Evolutionary conservation across 2,113 vertebrate genomes (phyloP).

Genomic region (Morone saxatilis): DNA sequence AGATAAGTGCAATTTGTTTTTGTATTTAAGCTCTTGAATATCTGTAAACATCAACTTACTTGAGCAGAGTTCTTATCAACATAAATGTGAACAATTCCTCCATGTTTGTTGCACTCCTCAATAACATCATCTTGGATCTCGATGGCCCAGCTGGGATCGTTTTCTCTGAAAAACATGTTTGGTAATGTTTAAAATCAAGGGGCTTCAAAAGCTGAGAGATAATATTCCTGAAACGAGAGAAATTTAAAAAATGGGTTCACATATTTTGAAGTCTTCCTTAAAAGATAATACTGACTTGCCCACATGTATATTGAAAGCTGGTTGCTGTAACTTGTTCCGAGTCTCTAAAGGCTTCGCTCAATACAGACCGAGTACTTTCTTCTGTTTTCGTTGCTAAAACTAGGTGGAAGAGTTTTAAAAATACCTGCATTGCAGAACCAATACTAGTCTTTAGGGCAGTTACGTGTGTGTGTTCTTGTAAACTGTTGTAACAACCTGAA

Average conservation of each 20-base stretch:
- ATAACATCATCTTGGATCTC: constrained; percentile 99
- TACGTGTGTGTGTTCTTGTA: too few relatives aligned
- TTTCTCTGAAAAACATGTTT: constrained; percentile 86
- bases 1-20: not conserved
- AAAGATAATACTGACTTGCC: not conserved
- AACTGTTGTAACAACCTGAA: too few relatives aligned
- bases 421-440: too few relatives aligned
- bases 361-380: too few relatives aligned
- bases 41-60: constrained; percentile 79
- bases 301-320: too few relatives aligned
- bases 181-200: not conserved
- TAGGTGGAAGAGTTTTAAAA: too few relatives aligned
- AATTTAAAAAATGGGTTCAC: not conserved
- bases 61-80: constrained; percentile 98
- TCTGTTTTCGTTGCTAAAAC: too few relatives aligned
- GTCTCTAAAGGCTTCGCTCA: too few relatives aligned
- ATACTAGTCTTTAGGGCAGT: too few relatives aligned
- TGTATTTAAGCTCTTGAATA: too few relatives aligned
- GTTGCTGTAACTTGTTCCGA: too few relatives aligned
- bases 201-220: not conserved
- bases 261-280: not conserved
- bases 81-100: constrained; percentile 97
- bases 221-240: not conserved
- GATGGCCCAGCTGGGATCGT: constrained; percentile 94
- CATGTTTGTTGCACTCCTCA: constrained; percentile 99